A percentile compares a stretch with the other conserved stretches of the same genome.
These are phyloP conservation scores for Tylochromis polylepis DNA, from an alignment of 2,113 vertebrate genomes.

Conservation along the genomic window DNA sequence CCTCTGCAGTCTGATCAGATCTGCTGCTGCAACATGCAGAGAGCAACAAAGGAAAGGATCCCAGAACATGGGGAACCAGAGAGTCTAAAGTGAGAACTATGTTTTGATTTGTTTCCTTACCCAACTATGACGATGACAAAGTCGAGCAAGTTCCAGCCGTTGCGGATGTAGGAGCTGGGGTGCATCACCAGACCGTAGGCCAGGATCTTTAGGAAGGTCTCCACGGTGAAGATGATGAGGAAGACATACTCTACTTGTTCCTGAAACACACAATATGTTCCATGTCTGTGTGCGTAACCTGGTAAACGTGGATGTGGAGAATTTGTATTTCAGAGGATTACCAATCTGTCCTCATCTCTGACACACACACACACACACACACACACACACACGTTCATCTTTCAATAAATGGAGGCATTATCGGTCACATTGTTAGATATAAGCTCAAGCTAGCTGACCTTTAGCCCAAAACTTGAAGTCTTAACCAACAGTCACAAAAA, in stretches of 20 bases:
- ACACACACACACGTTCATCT: neutral
- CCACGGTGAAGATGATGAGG: constrained; percentile 91
- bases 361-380: neutral
- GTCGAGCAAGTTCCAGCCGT: constrained; percentile 92
- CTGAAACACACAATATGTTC: constrained; percentile 51
- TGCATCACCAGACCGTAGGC: constrained; percentile 92
- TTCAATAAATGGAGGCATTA: neutral
- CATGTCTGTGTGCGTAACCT: neutral
- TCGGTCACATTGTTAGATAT: accelerated
- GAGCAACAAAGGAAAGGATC: neutral
- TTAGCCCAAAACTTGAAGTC: neutral
- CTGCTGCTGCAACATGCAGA: neutral
- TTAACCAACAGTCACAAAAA: neutral
- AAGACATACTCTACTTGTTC: constrained; percentile 93
- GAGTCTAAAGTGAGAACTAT: neutral
- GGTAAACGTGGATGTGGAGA: accelerated
- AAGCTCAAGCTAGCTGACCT: neutral
- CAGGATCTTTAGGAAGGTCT: constrained; percentile 90
- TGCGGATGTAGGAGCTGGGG: constrained; percentile 91
- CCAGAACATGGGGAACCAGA: neutral
- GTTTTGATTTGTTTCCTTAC: constrained; percentile 44
- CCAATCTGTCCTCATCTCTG: neutral
- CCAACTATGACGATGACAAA: constrained; percentile 92
- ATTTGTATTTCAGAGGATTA: neutral
- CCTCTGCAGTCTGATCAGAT: neutral